Evolutionary conservation across 1,140 invertebrate species (phyloP).

Genomic region (Drosophila pseudoobscura): DNA sequence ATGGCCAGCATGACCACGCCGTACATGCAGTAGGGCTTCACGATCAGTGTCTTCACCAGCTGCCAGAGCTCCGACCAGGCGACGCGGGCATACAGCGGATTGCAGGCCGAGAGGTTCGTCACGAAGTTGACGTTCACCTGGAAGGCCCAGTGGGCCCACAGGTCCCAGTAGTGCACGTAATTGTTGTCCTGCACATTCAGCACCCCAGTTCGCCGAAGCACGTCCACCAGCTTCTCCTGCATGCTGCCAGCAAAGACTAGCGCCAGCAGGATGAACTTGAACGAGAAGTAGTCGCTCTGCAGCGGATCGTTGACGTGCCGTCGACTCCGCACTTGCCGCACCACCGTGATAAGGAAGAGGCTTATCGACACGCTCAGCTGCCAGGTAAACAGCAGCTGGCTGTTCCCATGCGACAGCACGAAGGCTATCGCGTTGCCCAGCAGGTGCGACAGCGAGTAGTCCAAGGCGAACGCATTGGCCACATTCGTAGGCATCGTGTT

Average conservation of each 20-base stretch:
- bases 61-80: slow-evolving; percentile 71
- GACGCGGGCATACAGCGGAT: slow-evolving; percentile 64
- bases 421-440: slow-evolving; percentile 69
- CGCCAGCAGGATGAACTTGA: slow-evolving; percentile 63
- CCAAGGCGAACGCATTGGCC: slow-evolving; percentile 63
- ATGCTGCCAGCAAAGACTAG: slow-evolving; percentile 64
- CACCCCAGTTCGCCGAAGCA: slow-evolving; percentile 57
- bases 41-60: slow-evolving; percentile 73
- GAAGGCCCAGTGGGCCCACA: slow-evolving; percentile 70
- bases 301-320: slow-evolving; percentile 33
- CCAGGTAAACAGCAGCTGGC: slow-evolving; percentile 68
- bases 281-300: slow-evolving; percentile 59
- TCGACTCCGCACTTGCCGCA: slow-evolving; percentile 46
- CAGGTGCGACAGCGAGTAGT: slow-evolving; percentile 74
- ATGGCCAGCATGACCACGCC: slow-evolving; percentile 80
- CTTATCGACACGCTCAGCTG: slow-evolving; percentile 63
- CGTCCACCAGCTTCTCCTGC: slow-evolving; percentile 62
- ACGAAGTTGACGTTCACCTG: slow-evolving; percentile 72
- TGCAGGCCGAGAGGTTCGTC: slow-evolving; percentile 70
- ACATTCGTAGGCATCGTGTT: slow-evolving; percentile 42
- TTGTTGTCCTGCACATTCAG: slow-evolving; percentile 47
- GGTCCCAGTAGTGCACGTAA: slow-evolving; percentile 58
- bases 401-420: slow-evolving; percentile 70
- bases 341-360: slow-evolving; percentile 61
- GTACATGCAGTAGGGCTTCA: slow-evolving; percentile 80